Evolutionary conservation across 2,797 vertebrate genomes (phyloP), one percentile per base, ranked within the genome.

Genomic region (Clarias platycephalus): DNA sequence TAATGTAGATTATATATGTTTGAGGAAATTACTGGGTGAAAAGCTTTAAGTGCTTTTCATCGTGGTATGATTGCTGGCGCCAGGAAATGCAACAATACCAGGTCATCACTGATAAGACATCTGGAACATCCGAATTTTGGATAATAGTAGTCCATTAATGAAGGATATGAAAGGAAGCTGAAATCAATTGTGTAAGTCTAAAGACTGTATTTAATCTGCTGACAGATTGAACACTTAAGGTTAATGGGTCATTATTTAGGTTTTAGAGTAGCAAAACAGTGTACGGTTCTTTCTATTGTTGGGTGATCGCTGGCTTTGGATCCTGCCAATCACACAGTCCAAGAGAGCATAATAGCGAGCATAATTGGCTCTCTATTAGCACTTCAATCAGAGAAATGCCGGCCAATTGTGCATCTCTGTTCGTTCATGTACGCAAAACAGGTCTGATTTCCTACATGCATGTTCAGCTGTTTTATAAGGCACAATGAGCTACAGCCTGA

Each of bases 191-290:
- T 75, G 40, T 7, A 75, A 63, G 37, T 53, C 18, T 34, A 75
- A 75, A 83, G 60, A 66, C 60, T 76, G 13, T 31, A 64, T 40
- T 82, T 83, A 83, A 31, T 66, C 44, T 40, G 40, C 40, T 16
- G 40, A 16, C 44, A 75, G 44, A 83, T 28, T 24, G 63, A 28
- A 49, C 20, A 15, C 49, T 8, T 16, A 49, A 81, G 64, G 64
- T 68, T 68, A 70, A 68, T 70, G 49, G 28, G 80, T 68, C 80
- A 68, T 68, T 81, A 68, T 68, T 81, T 62, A 49, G 78, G n/a
- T 22, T 66, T 80, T 26, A 22, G 63, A 67, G 40, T 80, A 9
- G 62, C 12, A 18, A 5, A 80, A 28, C 37, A 55, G 40, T 67
- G 12, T 37, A 18, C 34, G 49, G 20, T 81, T 57, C 49, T 70